These are phyloP conservation scores for Champsocephalus gunnari DNA, from an alignment of 2,797 vertebrate species.

Conservation along the genomic window DNA sequence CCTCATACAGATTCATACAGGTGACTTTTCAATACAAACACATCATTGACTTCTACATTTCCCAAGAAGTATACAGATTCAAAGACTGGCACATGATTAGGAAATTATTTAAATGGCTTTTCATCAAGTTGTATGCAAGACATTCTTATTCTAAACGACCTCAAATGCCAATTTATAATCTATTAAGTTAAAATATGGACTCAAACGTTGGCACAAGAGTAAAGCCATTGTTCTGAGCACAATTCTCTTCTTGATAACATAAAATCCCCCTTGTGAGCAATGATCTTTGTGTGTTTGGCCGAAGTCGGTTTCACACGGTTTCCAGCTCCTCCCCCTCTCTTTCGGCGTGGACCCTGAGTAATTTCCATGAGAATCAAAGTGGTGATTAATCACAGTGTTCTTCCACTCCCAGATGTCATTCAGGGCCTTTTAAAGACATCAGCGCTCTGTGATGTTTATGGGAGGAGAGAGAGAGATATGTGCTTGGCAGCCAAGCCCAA, in stretches of 20 bases:
- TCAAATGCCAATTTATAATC: conserved; percentile 54
- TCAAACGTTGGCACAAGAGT: conserved; percentile 47
- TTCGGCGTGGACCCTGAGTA: conserved; percentile 67
- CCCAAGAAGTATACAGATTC: conserved; percentile 9
- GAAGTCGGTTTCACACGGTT: conserved; percentile 79
- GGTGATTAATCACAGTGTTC: conserved; percentile 82
- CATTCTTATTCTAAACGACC: conserved; percentile 26
- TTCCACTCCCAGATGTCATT: conserved; percentile 83
- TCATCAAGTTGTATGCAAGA: conserved; percentile 22
- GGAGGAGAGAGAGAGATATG: conserved; percentile 76
- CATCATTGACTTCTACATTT: background rate
- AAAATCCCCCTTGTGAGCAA: conserved; percentile 75
- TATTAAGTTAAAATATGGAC: conserved; percentile 60
- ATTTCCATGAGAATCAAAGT: conserved; percentile 86
- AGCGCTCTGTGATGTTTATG: conserved; percentile 78
- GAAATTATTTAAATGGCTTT: conserved; percentile 37
- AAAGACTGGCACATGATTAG: conserved; percentile 33
- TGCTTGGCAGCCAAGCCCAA: conserved; percentile 66
- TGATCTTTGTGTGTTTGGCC: conserved; percentile 74
- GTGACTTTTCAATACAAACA: conserved; percentile 27
- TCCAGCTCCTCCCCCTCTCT: conserved; percentile 69
- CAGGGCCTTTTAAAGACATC: conserved; percentile 84
- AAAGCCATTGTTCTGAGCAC: conserved; percentile 57
- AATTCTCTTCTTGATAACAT: conserved; percentile 72
- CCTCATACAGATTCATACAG: conserved; percentile 13